Evolutionary conservation across 2,797 vertebrate genomes (phyloP).

Genomic region (Cyprinodon diabolis): DNA sequence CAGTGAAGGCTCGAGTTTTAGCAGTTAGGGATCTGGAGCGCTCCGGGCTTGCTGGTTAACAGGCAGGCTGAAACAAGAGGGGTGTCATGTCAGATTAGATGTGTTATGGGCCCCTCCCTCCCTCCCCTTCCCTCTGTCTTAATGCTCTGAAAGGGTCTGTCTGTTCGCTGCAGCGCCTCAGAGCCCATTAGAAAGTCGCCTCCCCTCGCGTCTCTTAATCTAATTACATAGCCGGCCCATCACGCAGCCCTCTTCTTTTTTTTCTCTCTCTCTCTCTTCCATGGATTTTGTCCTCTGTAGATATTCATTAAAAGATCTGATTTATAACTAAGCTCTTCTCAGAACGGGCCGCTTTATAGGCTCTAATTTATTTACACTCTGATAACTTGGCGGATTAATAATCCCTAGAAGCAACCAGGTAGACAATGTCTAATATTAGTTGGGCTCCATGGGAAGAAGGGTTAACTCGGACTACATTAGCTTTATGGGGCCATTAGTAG

Average conservation of each 20-base stretch:
- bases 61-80: conserved; percentile 81
- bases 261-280: neutral
- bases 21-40: conserved; percentile 11
- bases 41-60: conserved; percentile 65
- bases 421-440: conserved; percentile 8
- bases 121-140: conserved; percentile 79
- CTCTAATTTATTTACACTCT: conserved; percentile 41
- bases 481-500: neutral
- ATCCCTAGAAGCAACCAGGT: conserved; percentile 9
- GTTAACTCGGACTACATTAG: neutral
- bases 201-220: conserved; percentile 93
- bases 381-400: conserved; percentile 31
- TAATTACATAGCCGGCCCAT: conserved; percentile 87
- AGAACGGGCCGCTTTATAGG: conserved; percentile 76
- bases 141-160: conserved; percentile 82
- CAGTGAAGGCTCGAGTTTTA: conserved; percentile 15
- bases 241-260: neutral
- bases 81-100: conserved; percentile 87
- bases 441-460: neutral
- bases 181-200: conserved; percentile 91
- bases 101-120: conserved; percentile 81
- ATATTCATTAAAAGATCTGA: conserved; percentile 95
- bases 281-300: conserved; percentile 82
- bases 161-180: conserved; percentile 87
- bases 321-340: conserved; percentile 90